Base-by-base conservation (phyloP, 2,113 vertebrate species). In the Ascaphus truei region DNA sequence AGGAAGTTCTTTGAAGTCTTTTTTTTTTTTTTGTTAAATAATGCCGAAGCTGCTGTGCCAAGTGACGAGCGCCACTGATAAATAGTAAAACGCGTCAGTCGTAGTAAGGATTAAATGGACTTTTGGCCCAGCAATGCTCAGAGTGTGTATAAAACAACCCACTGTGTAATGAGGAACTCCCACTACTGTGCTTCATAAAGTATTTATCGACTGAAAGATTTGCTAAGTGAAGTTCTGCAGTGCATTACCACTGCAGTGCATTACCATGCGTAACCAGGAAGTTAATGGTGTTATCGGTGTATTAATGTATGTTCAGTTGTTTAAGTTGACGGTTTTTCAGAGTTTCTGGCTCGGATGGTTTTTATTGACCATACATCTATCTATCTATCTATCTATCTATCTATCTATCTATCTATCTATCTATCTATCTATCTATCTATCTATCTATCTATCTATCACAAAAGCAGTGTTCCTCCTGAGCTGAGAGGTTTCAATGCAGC, bases 141-240 rank as follows among this genome's bases (percentile, higher is more conserved):
- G 8, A 26, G 33, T 11, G 9, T 53, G 15, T 53, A 39, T 52
- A 52, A 45, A 65, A 51, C 43, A 16, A 25, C 30, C 41, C 13
- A 50, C 30, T 47, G 31, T 34, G 5, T 63, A 37, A 63, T 51
- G 15, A n/a, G 20, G 15, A 34, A 7, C 16, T 8, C 15, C 16
- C 8, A 33, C 11, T 50, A 30, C 18, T 34, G 9, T 39, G 22
- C 20, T 23, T 64, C 47, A 50, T 51, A 47, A 64, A 52, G 23
- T 18, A 64, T 39, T 52, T 52, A 64, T 64, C 16, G 20, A 22
- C 29, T 60, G 58, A 31, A 57, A 43, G 22, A 60, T 37, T 29
- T 43, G 37, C n/a, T 9, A 43, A 4, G 23, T 60, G 27, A 27
- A 15, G 13, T 26, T 43, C 23, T 29, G 22, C 15, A 43, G 7